Evolutionary conservation across 1,140 invertebrate species (phyloP), one percentile per base, ranked within the genome.

Genomic region (Drosophila parabipectinata): DNA sequence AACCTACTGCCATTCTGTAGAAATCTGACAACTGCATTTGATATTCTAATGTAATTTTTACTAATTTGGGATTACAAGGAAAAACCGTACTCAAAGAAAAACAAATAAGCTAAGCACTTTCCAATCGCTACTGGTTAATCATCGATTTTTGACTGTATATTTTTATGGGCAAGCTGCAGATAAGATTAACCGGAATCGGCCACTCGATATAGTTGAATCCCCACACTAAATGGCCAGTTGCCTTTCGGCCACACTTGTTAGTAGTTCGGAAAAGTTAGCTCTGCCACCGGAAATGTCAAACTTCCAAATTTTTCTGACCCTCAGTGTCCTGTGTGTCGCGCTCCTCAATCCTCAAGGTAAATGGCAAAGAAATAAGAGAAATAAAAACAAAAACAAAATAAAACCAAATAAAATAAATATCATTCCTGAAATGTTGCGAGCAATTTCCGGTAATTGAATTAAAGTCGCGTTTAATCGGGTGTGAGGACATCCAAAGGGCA

Each of bases 371-470:
- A 58, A 59, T 30, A 32, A 57, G 28, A 41, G 12, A 8, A 48
- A 21, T 0, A 28, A 14, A 24, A 1, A 15, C 26, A 44, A 34
- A 9, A n/a, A 5, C 3, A 60, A 52, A 66, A 37, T 15, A 76
- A 62, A 64, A 66, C 18, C n/a, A 44, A 59, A n/a, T n/a, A 44
- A 37, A 41, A 60, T 10, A 39, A 62, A 45, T 56, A 30, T 15
- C 34, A 53, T 58, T 53, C 14, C 45, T 18, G 56, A 18, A 79
- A 62, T 61, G 58, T 68, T 73, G 59, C 61, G 56, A 48, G 52
- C 77, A 73, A 77, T 81, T 76, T 53, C 78, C 69, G 74, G 73
- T 87, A 85, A 85, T 85, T 87, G 82, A 81, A 84, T 87, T 81
- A 81, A 85, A 85, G 81, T 44, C 57, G 21, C 34, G 57, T 56